Base-by-base conservation (phyloP, 2,797 vertebrate species). In the Lerista edwardsae region DNA sequence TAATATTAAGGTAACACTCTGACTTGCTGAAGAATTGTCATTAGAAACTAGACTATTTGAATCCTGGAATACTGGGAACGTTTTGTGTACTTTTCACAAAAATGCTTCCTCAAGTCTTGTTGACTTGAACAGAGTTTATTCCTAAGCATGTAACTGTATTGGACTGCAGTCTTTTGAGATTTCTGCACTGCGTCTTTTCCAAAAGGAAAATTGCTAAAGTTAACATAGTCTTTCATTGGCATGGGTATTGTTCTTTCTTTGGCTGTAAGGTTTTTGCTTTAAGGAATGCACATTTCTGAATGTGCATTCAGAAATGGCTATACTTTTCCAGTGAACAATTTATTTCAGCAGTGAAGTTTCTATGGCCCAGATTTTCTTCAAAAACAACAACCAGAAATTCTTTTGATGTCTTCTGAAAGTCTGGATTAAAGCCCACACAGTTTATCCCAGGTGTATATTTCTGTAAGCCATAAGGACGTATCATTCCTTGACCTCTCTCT, bases 401-500 rank as follows among this genome's bases (percentile, higher is more conserved):
- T 91, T 89, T 61, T 41, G 23, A 1, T 61, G 17, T 62, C 82
- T 79, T 90, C 88, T 85, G 68, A 86, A 55, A 39, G 79, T 68
- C 75, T 44, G 86, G 25, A 76, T 75, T 68, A 72, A 81, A 79
- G 71, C 34, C 90, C 69, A 84, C 79, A 88, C 84, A 79, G 77
- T 78, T 88, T 81, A 77, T 27, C 57, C 84, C 0, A 0, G 0
- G 71, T 83, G 6, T 57, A 79, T 86, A 31, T 51, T 78, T 75
- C 79, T 87, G 79, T 75, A 76, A 77, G 73, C 0, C 81, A 85
- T 10, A 61, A 57, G 90, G 87, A 78, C 83, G 72, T 77, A 88
- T 84, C 84, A 88, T 90, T 1, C 83, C 36, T 75, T 83, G 85
- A 10, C 88, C 6, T 25, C 57, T 10, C 27, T 51, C 91, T 91